Evolutionary conservation across 2,888 invertebrate genomes (phyloP).

Genomic region (Pristionchus entomophagus): DNA sequence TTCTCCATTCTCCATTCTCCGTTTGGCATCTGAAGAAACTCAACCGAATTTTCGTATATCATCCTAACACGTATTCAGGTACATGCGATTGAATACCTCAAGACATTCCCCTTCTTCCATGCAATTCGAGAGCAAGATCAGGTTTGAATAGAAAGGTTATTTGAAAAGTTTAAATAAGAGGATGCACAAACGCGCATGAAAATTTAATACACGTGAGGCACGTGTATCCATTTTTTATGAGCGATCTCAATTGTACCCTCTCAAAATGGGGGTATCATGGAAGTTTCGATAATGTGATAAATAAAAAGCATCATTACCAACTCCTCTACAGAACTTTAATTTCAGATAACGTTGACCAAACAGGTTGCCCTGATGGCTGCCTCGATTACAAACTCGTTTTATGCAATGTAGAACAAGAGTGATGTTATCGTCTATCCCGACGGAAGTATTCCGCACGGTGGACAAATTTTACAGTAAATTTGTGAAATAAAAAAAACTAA

Average conservation of each 20-base stretch:
- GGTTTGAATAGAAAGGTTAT: neutral
- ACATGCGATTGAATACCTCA: slow-evolving; percentile 9
- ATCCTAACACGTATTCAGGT: neutral
- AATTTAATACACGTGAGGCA: no score
- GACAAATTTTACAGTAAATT: neutral
- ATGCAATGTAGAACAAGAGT: slow-evolving; percentile 57
- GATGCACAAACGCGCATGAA: no score
- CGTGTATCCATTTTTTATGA: no score
- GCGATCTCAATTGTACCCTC: no score
- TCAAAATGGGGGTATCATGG: no score
- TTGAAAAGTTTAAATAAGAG: no score
- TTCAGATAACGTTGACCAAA: slow-evolving; percentile 8
- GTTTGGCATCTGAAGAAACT: no score
- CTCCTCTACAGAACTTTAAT: no score
- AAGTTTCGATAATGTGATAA: no score
- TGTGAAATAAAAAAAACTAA: neutral
- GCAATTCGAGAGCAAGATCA: neutral
- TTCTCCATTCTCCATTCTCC: no score
- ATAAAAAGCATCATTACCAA: no score
- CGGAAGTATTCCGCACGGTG: slow-evolving; percentile 53
- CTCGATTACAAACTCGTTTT: slow-evolving; percentile 55
- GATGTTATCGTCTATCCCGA: slow-evolving; percentile 57
- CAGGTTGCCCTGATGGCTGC: slow-evolving; percentile 50
- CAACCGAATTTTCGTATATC: no score
- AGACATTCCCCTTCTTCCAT: slow-evolving; percentile 26